These are phyloP conservation scores for Cosmopolites sordidus DNA, from an alignment of 2,888 invertebrate species.

Conservation along the genomic window DNA sequence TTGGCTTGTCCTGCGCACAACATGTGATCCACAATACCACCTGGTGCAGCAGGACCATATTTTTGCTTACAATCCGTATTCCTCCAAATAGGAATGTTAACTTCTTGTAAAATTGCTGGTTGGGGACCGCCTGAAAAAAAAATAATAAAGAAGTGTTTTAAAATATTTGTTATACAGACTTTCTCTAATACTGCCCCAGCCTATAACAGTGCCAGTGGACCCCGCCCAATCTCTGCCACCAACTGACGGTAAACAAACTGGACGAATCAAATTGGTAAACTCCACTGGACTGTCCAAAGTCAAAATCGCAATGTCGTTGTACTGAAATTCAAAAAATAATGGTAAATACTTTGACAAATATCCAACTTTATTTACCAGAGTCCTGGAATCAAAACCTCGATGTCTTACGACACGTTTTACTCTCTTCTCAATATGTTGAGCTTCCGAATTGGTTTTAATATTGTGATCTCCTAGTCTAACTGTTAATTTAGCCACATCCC, in stretches of 20 bases:
- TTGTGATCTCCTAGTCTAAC: constrained; percentile 81
- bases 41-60: constrained; percentile 82
- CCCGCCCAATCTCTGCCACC: constrained; percentile 59
- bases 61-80: constrained; percentile 73
- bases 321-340: constrained; percentile 43
- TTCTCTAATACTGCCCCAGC: constrained; percentile 82
- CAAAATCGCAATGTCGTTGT: constrained; percentile 79
- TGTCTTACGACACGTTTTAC: constrained; percentile 82
- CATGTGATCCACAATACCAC: constrained; percentile 84
- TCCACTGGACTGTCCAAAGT: constrained; percentile 73
- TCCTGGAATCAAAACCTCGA: constrained; percentile 76
- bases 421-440: constrained; percentile 63
- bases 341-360: background rate
- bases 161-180: constrained; percentile 52
- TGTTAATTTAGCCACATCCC: constrained; percentile 79
- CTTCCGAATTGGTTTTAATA: constrained; percentile 70
- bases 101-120: constrained; percentile 76
- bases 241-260: constrained; percentile 68
- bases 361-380: constrained; percentile 49
- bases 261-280: constrained; percentile 67
- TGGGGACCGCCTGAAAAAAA: constrained; percentile 68
- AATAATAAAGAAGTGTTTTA: background rate
- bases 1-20: constrained; percentile 80
- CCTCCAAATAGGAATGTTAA: constrained; percentile 78
- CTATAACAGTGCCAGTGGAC: constrained; percentile 73